phyloP scores from a whole-genome alignment of 2,113 vertebrate genomes.

The Desmodus rotundus region DNA sequence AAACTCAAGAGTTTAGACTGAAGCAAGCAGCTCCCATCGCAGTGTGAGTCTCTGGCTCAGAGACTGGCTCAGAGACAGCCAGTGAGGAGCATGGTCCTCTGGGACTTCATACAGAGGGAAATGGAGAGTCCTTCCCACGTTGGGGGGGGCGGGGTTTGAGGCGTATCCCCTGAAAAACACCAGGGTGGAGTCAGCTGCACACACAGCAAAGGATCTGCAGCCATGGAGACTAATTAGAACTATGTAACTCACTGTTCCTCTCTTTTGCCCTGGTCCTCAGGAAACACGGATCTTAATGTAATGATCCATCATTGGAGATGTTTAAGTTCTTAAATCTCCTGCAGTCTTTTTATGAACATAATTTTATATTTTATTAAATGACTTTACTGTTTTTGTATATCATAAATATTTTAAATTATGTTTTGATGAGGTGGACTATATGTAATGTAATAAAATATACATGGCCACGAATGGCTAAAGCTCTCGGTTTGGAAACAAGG shows the following conservation, averaged over 20 bases:
- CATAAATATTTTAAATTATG: not conserved
- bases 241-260: not conserved
- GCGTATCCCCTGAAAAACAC: not conserved
- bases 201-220: not conserved
- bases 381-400: not conserved
- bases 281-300: not conserved
- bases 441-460: not conserved
- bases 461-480: not conserved
- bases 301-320: not conserved
- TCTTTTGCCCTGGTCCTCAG: not conserved
- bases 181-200: not conserved
- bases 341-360: not conserved
- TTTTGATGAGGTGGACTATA: not conserved
- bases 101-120: not conserved
- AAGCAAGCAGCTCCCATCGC: not conserved
- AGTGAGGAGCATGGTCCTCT: not conserved
- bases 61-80: not conserved
- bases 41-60: not conserved
- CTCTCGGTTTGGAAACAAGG: not conserved
- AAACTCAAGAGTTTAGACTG: not conserved
- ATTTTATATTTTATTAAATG: not conserved
- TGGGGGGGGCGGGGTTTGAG: not conserved
- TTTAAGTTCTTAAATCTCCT: not conserved
- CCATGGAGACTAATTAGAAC: not conserved
- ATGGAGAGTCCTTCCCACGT: not conserved